Evolutionary conservation across 1,140 invertebrate genomes (phyloP).

Genomic region (Trachymyrmex septentrionalis): DNA sequence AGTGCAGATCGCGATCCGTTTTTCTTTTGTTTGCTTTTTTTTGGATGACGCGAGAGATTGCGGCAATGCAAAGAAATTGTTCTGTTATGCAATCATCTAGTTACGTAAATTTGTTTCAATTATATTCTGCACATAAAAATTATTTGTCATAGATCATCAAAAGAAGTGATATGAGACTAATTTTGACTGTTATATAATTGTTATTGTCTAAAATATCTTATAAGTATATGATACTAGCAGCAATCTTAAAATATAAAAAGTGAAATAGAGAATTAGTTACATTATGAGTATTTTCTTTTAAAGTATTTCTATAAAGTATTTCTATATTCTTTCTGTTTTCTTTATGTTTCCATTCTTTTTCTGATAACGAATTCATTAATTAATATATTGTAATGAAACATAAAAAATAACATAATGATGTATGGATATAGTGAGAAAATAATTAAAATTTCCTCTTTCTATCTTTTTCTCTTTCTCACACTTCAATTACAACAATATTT

Average conservation of each 20-base stretch:
- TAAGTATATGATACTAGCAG: background rate
- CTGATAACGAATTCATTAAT: background rate
- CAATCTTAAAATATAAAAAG: background rate
- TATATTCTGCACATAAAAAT: background rate
- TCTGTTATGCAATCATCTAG: slow-evolving; percentile 26
- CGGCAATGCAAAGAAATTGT: slow-evolving; percentile 34
- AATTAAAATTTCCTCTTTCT: background rate
- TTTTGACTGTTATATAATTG: background rate
- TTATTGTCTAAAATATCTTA: slow-evolving; percentile 10
- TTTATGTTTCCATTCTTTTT: too few relatives aligned
- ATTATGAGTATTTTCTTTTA: too few relatives aligned
- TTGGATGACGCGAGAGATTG: slow-evolving; percentile 16
- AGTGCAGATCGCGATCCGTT: slow-evolving; percentile 60
- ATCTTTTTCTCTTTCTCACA: background rate
- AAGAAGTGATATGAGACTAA: background rate
- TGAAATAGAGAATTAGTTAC: background rate
- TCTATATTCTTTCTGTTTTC: too few relatives aligned
- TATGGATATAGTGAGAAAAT: background rate
- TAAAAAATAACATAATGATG: background rate
- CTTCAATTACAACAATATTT: background rate
- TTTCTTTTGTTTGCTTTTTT: slow-evolving; percentile 43
- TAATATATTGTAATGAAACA: background rate
- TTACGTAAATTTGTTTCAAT: slow-evolving; percentile 18
- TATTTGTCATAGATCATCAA: background rate
- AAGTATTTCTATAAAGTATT: too few relatives aligned